Conservation (phyloP, 2,888 invertebrate genomes). For the Baccha elongata region DNA sequence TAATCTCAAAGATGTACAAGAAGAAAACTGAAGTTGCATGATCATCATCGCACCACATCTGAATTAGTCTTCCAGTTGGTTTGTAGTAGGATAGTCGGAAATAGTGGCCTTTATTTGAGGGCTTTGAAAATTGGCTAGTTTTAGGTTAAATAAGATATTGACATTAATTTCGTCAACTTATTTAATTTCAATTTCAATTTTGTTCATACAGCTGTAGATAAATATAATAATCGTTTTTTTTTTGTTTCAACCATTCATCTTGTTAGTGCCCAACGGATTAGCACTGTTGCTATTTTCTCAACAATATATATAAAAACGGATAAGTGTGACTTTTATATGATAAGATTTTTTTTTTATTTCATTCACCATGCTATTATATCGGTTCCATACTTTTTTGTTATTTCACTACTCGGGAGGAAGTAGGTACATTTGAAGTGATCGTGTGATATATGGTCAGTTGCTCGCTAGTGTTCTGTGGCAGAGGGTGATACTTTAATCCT, state of each 20-base stretch:
- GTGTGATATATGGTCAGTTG: slow-evolving; percentile 79
- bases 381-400: slow-evolving; percentile 52
- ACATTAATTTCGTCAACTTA: background rate
- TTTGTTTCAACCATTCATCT: background rate
- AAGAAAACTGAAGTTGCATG: slow-evolving; percentile 66
- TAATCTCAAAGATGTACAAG: slow-evolving; percentile 68
- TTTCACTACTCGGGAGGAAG: slow-evolving; percentile 64
- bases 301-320: slow-evolving; percentile 45
- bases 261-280: background rate
- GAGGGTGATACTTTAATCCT: slow-evolving; percentile 76
- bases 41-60: slow-evolving; percentile 63
- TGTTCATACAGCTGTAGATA: background rate
- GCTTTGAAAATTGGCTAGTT: slow-evolving; percentile 6
- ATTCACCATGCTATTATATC: slow-evolving; percentile 53
- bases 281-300: slow-evolving; percentile 42
- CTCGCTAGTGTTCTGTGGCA: slow-evolving; percentile 79
- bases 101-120: slow-evolving; percentile 24
- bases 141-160: background rate
- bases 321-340: slow-evolving; percentile 61
- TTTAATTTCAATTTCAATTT: background rate
- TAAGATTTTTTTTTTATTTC: slow-evolving; percentile 61
- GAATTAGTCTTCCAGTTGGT: slow-evolving; percentile 75
- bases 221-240: background rate
- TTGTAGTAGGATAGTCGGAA: slow-evolving; percentile 74
- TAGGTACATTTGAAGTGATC: slow-evolving; percentile 76